These are phyloP conservation scores for Caenorhabditis tropicalis DNA, from an alignment of 1,140 invertebrate species.

Conservation along the genomic window DNA sequence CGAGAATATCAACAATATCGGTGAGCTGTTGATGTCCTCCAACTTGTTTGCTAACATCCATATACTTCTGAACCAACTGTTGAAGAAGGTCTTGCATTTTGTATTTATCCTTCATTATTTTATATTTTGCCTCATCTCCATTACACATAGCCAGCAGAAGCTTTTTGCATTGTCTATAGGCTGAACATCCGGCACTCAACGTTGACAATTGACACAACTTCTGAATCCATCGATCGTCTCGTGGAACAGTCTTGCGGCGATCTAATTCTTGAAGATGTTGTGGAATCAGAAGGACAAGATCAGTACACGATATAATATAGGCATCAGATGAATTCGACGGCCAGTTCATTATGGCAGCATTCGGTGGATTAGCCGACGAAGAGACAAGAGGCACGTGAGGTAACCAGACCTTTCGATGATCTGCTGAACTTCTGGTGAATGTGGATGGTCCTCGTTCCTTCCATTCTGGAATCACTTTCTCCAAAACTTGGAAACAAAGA, in stretches of 20 bases:
- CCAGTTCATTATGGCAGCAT: neutral
- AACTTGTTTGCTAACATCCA: slow-evolving; percentile 8
- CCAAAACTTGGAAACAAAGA: neutral
- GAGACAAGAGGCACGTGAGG: slow-evolving; percentile 6
- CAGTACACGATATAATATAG: neutral
- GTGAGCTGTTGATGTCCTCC: slow-evolving; percentile 44
- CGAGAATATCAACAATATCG: slow-evolving; percentile 48
- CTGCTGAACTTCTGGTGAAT: neutral
- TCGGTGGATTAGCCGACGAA: neutral
- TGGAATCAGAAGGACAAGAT: slow-evolving; percentile 4
- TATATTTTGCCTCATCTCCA: slow-evolving; percentile 6
- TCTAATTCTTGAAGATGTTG: slow-evolving; percentile 21
- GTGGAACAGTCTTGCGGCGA: neutral
- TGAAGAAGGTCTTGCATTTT: slow-evolving; percentile 38
- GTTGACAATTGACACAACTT: neutral
- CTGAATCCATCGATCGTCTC: slow-evolving; percentile 16
- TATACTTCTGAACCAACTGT: slow-evolving; percentile 15
- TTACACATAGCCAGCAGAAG: slow-evolving; percentile 29
- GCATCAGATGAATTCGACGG: neutral
- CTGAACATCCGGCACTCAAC: neutral
- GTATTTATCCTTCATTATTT: slow-evolving; percentile 38
- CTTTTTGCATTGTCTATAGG: slow-evolving; percentile 20
- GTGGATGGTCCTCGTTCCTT: neutral
- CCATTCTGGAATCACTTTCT: slow-evolving; percentile 3
- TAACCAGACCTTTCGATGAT: neutral